A percentile compares a stretch with the other conserved stretches of the same genome.
Conservation (phyloP, 2,888 invertebrate species). For the Dynastes maya region DNA sequence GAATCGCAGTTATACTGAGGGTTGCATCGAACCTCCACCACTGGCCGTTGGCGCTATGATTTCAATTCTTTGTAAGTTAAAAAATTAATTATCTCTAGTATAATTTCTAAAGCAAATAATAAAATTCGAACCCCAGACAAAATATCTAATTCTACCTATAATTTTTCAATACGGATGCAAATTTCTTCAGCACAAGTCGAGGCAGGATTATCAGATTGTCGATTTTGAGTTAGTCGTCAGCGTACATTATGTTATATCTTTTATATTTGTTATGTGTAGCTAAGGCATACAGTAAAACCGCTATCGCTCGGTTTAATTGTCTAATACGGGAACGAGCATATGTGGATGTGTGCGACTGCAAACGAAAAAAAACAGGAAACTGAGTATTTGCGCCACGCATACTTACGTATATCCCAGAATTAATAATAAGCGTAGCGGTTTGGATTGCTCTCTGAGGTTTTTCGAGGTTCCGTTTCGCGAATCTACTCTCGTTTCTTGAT, state of each 20-base stretch:
- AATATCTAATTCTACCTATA: too few species aligned
- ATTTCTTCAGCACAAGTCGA: too few species aligned
- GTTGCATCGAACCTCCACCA: too few species aligned
- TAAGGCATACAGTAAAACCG: slow-evolving; percentile 29
- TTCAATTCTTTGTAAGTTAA: too few species aligned
- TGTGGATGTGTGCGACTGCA: neutral
- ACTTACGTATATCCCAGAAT: neutral
- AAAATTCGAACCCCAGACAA: too few species aligned
- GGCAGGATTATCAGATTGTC: too few species aligned
- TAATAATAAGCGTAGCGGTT: slow-evolving; percentile 2
- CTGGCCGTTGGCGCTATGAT: too few species aligned
- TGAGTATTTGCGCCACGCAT: slow-evolving; percentile 1
- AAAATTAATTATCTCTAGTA: too few species aligned
- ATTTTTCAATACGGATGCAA: too few species aligned
- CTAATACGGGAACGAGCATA: neutral
- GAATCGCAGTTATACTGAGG: too few species aligned
- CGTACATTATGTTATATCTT: neutral
- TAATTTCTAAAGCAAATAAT: too few species aligned
- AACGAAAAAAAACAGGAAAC: slow-evolving; percentile 25
- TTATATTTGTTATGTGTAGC: neutral
- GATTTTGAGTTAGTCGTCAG: too few species aligned
- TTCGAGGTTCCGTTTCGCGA: slow-evolving; percentile 9
- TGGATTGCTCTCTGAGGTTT: neutral
- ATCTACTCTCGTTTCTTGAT: neutral
- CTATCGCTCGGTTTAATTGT: slow-evolving; percentile 44